Evolutionary conservation across 2,888 invertebrate genomes (phyloP), one percentile per base, ranked within the genome.

Genomic region (Ferrisia virgata): DNA sequence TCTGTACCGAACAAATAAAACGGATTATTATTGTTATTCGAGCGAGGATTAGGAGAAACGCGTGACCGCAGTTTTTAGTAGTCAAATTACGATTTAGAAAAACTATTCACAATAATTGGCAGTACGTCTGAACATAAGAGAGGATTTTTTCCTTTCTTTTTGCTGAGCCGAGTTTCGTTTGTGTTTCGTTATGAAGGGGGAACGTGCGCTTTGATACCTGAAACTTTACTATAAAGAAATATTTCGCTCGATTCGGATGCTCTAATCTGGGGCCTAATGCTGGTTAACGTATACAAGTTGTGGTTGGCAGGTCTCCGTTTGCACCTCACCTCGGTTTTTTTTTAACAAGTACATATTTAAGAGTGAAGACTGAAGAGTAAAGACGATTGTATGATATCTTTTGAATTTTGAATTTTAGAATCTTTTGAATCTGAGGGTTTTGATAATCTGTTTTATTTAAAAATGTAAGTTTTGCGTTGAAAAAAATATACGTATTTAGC

Each of bases 21-120:
- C 76, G 83, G 82, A 82, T 82, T 82, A 83, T 83, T 83, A 83
- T 83, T 83, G 83, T 83, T 83, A 83, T 83, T 83, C 83, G 83
- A 83, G 83, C 83, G 43, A 22, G 83, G 72, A 83, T 83, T 83
- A 72, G 40, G 47, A 47, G 43, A 72, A 83, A 83, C 83, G 83
- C 83, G 83, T 83, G 83, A 83, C 83, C 83, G 83, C 83, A 83
- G 83, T 83, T 31, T 72, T 76, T 76, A 83, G 83, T 83, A 83
- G 83, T 83, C 83, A 83, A 83, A 83, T 83, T 83, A 83, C 83
- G 72, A 39, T 39, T 40, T 36, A 15, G 81, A 81, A 58, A 58
- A 82, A 82, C 82, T 64, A 72, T 83, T 83, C 22, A 25, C 40
- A 43, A 72, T 83, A 83, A 83, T 83, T 83, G 83, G 83, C 83